phyloP scores from a whole-genome alignment of 2,113 vertebrate genomes.

The Ovibos moschatus region DNA sequence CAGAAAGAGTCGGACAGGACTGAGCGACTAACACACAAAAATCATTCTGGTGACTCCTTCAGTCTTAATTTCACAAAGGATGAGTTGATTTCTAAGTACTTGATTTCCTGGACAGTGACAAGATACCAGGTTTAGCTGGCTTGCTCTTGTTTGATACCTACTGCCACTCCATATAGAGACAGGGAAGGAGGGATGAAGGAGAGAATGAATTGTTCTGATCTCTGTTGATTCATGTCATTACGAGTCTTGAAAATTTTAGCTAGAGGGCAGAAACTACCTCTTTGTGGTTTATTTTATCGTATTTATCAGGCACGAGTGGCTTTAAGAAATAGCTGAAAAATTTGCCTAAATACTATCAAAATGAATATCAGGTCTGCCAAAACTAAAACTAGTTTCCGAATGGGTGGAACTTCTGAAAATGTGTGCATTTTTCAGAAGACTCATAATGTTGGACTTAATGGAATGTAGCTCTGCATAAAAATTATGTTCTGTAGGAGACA shows the following conservation, averaged over 20 bases:
- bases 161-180: too few relatives aligned
- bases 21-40: background rate
- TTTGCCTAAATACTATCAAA: background rate
- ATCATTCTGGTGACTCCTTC: background rate
- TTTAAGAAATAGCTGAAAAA: constrained; percentile 16
- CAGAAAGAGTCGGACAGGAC: background rate
- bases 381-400: background rate
- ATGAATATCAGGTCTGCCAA: background rate
- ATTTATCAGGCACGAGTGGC: background rate
- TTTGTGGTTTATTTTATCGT: background rate
- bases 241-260: background rate
- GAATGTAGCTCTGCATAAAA: constrained; percentile 32
- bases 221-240: background rate
- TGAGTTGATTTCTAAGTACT: background rate
- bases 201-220: background rate
- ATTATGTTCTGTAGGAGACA: background rate
- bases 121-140: background rate
- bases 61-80: background rate
- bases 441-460: background rate
- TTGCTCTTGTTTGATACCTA: background rate
- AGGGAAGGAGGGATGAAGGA: background rate
- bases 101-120: background rate
- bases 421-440: constrained; percentile 38
- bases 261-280: background rate
- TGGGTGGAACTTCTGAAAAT: background rate